Base-by-base conservation (phyloP, 2,888 invertebrate species). In the Zonitis immaculata region DNA sequence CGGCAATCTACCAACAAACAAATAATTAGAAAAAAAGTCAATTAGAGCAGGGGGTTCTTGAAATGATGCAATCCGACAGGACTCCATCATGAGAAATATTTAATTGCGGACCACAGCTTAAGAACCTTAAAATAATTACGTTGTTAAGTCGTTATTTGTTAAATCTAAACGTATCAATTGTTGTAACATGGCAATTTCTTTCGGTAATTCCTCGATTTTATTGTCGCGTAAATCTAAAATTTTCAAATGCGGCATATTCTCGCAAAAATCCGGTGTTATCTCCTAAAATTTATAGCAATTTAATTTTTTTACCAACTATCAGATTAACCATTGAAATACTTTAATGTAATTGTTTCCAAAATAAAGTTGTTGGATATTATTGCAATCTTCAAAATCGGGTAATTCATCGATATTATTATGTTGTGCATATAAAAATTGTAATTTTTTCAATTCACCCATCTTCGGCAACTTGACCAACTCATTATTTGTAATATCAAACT, bases 201-300 rank as follows among this genome's bases (percentile, higher is more conserved):
- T 87, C 0, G 95, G 94, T 54, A 95, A 72, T 54, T 78, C 72
- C 66, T 82, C 80, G 42, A 95, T 79, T 75, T 89, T 85, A 75
- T 95, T 95, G 70, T 92, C 89, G 50, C 89, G 80, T 51, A 95
- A 77, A 73, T 90, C 90, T 52, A 95, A 77, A 44, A 86, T 83
- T 74, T 82, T 87, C 53, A 92, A 75, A 66, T 87, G 84, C 49
- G 84, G 81, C 78, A 90, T 79, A 60, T 84, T 83, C 65, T 87
- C 86, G 69, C 89, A 85, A 66, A 86, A 84, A 35, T 85, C 85
- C 52, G 79, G 79, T 7, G 87, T 82, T 48, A 94, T 79, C 73
- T 83, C 84, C 88, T 89, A 66, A 25, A 77, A 76, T 57, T 47
- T 18, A 16, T 11, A 3, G 7, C 11, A 11, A 28, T 26, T 45